phyloP scores from a whole-genome alignment of 2,113 vertebrate genomes.

The Rhea americana region DNA sequence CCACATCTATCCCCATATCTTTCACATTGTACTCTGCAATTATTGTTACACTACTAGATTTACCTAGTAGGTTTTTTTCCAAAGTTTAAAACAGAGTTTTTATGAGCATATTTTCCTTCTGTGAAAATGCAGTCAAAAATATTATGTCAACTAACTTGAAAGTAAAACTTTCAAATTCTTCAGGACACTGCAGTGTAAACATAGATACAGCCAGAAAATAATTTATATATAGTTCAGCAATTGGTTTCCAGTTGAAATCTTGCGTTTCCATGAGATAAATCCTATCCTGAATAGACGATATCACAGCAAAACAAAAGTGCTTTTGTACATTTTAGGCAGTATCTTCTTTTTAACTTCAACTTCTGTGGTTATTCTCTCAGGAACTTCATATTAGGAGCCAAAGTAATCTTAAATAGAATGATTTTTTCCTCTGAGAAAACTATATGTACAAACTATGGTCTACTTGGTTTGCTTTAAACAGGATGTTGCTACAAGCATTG shows the following conservation, averaged over 20 bases:
- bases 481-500: background rate
- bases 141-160: background rate
- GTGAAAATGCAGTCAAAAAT: background rate
- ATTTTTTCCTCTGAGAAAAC: background rate
- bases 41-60: background rate
- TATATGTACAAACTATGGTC: background rate
- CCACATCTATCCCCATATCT: background rate
- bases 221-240: background rate
- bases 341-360: background rate
- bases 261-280: background rate
- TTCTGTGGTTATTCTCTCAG: background rate
- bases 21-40: background rate
- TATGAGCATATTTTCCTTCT: background rate
- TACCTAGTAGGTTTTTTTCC: background rate
- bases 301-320: background rate
- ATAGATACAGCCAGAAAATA: background rate
- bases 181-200: accelerated
- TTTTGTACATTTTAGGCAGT: background rate
- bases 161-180: background rate
- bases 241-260: background rate
- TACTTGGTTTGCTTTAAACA: background rate
- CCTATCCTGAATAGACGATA: background rate
- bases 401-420: background rate
- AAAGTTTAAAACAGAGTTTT: background rate
- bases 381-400: background rate